Evolutionary conservation across 2,888 invertebrate species (phyloP), one percentile per base, ranked within the genome.

Genomic region (Eulithis prunata): DNA sequence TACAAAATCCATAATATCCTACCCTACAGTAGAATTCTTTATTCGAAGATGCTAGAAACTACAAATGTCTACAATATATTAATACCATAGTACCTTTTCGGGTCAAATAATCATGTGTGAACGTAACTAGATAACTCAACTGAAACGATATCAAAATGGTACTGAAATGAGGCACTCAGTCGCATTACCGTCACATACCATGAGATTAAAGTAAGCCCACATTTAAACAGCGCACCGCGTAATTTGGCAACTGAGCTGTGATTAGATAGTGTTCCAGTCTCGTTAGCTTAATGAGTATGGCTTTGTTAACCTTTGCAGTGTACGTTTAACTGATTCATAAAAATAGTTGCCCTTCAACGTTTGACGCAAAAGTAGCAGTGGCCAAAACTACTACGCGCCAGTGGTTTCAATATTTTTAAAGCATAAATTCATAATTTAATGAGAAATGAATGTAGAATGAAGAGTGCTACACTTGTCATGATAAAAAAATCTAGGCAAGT

Each of bases 201-300:
- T 75, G 81, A 85, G 87, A 88, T 89, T 88, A 89, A 89, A 89
- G 88, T 88, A 88, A 89, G 82, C 86, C 87, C 80, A 85, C 89
- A 87, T 89, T 89, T 87, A 86, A 88, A 90, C 87, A 88, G 83
- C 80, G 81, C 82, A 86, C 87, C 86, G 87, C 87, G 87, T 89
- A 91, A 91, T 92, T 92, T 91, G 91, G 91, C 91, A 92, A 89
- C 88, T 87, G 84, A 86, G 78, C 88, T 86, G 86, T 90, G 90
- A 91, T 91, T 91, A 91, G 91, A 91, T 89, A 90, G 90, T 89
- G 89, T 87, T 88, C 86, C 82, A 81, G 83, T 81, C 90, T 89
- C 87, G 89, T 91, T 92, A 89, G 82, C 83, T 79, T 88, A 90
- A 92, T 90, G 89, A 90, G 86, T 83, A 87, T 81, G 78, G 85